Evolutionary conservation across 2,888 invertebrate genomes (phyloP), one percentile per base, ranked within the genome.

Genomic region (Ptychoptera albimana): DNA sequence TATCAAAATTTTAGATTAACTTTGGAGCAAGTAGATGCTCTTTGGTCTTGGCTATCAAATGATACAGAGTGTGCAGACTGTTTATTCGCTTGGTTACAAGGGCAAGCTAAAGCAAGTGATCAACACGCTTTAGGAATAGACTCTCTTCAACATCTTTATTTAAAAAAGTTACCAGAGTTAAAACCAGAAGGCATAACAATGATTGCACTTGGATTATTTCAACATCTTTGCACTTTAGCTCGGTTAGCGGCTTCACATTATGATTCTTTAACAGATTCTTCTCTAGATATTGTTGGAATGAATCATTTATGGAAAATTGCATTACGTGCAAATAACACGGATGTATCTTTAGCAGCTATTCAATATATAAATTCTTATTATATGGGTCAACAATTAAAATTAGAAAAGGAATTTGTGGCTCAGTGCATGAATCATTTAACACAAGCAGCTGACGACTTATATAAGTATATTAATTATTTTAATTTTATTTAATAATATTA

Each of bases 221-320:
- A 93, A 61, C 91, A 93, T 59, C 67, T 93, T 42, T 91, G 89
- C 57, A 86, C 83, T 60, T 68, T 92, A 51, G 87, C 91, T 0
- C 76, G 88, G 40, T 74, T 87, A 60, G 82, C 86, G 29, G 75
- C 84, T 2, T 82, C 79, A 8, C 77, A 81, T 51, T 72, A 74
- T 50, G 75, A 77, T 41, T 68, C 69, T 43, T 59, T 60, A 54
- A 57, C 60, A 15, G 60, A 60, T 15, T 58, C 67, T 50, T 41
- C 50, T 4, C 55, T 61, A 5, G 80, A 82, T 63, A 77, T 79
- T 29, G 74, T 86, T 11, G 91, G 89, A 11, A 92, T 93, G 85
- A 86, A 88, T 63, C 89, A 92, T 55, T 69, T 93, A 52, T 94
- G 93, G 92, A 86, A 86, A 63, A 91, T 94, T 48, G 93, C 93